These are phyloP conservation scores for Melanostoma scalare DNA, from an alignment of 2,888 invertebrate species.

Conservation along the genomic window DNA sequence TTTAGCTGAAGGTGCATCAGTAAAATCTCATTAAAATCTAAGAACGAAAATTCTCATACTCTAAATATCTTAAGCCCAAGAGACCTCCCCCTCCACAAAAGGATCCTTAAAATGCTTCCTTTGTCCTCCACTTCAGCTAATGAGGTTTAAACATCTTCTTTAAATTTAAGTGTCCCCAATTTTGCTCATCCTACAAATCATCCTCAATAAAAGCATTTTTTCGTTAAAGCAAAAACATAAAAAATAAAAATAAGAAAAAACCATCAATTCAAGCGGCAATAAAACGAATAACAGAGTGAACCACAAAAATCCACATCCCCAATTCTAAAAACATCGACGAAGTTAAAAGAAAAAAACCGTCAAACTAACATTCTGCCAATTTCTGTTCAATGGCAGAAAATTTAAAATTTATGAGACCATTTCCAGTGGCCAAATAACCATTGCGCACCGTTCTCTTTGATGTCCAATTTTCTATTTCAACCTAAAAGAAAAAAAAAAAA, in stretches of 20 bases:
- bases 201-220: slow-evolving; percentile 28
- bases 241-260: slow-evolving; percentile 55
- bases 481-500: slow-evolving; percentile 41
- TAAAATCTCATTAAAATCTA: no score
- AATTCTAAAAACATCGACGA: slow-evolving; percentile 16
- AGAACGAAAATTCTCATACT: no score
- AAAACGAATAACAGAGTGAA: slow-evolving; percentile 70
- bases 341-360: slow-evolving; percentile 26
- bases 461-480: slow-evolving; percentile 72
- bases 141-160: slow-evolving; percentile 43
- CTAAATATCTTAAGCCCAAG: no score
- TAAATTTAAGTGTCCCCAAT: slow-evolving; percentile 31
- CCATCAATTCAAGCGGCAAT: slow-evolving; percentile 68
- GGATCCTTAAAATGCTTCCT: slow-evolving; percentile 1
- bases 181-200: slow-evolving; percentile 27
- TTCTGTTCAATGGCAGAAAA: slow-evolving; percentile 74
- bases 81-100: no score
- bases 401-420: slow-evolving; percentile 73
- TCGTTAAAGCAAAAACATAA: slow-evolving; percentile 51
- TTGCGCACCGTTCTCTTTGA: slow-evolving; percentile 71
- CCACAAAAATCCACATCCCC: slow-evolving; percentile 65
- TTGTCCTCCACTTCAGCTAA: slow-evolving; percentile 24
- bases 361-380: slow-evolving; percentile 70
- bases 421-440: slow-evolving; percentile 72
- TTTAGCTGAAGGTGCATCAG: no score